These are phyloP conservation scores for Struthidea cinerea DNA, from an alignment of 2,113 vertebrate genomes.

Conservation along the genomic window DNA sequence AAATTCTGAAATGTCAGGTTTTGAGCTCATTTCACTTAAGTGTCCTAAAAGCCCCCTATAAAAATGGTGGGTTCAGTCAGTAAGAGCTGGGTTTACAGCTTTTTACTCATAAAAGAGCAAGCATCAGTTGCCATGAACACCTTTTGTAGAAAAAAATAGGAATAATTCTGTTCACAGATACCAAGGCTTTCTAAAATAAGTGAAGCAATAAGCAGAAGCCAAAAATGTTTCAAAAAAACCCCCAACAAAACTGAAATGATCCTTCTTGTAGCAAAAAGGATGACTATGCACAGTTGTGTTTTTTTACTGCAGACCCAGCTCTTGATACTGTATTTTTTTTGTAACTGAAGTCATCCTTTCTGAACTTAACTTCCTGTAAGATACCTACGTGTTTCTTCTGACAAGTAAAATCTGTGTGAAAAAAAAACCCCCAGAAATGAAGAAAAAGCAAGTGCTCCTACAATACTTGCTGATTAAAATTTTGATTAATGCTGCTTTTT, in stretches of 20 bases:
- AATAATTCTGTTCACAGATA: background rate
- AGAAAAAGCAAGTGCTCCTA: background rate
- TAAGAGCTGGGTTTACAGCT: background rate
- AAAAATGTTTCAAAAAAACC: background rate
- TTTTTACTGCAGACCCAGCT: background rate
- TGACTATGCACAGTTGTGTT: background rate
- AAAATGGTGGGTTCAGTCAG: background rate
- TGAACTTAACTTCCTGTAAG: background rate
- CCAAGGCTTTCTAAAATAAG: background rate
- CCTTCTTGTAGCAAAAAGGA: background rate
- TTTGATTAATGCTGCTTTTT: background rate
- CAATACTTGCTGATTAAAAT: background rate
- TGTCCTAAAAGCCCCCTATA: background rate
- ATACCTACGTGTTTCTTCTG: background rate
- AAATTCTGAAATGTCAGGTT: background rate
- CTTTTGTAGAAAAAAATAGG: background rate
- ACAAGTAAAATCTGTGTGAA: background rate
- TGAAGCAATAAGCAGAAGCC: background rate
- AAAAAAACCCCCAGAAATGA: background rate
- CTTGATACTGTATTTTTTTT: background rate
- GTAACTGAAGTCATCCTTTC: background rate
- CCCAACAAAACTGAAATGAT: background rate
- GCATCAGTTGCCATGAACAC: background rate
- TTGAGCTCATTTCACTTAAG: background rate
- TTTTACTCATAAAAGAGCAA: background rate